Evolutionary conservation across 2,113 vertebrate genomes (phyloP).

Genomic region (Dipodomys merriami): DNA sequence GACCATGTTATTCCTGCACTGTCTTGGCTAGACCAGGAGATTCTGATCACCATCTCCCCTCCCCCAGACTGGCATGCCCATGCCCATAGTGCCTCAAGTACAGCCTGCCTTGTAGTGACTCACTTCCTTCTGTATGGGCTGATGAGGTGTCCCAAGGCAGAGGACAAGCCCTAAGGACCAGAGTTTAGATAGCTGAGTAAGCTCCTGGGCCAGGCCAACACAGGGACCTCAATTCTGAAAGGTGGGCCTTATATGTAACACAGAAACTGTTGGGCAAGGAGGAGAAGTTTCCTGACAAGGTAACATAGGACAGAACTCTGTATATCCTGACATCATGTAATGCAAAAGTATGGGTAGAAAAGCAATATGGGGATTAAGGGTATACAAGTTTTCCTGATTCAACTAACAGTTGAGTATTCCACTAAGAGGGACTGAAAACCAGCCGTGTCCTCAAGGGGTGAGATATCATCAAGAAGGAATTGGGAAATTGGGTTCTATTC

Average conservation of each 20-base stretch:
- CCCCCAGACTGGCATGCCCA: conserved; percentile 15
- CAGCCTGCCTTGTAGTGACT: conserved; percentile 48
- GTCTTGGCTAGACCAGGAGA: neutral
- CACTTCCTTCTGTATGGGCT: conserved; percentile 69
- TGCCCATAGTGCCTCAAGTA: conserved; percentile 45
- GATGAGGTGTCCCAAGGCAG: conserved; percentile 49
- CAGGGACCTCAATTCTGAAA: neutral
- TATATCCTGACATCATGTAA: conserved; percentile 8
- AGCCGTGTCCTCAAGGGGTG: neutral
- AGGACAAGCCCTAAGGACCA: neutral
- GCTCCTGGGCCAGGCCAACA: neutral
- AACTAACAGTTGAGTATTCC: neutral
- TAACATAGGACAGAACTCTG: neutral
- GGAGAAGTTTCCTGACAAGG: neutral
- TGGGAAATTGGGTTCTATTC: neutral
- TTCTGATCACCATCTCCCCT: neutral
- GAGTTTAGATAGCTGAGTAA: neutral
- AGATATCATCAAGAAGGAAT: neutral
- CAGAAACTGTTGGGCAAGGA: neutral
- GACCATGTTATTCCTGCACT: neutral
- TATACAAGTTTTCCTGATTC: too few species aligned
- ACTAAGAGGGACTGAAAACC: neutral
- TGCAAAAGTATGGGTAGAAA: neutral
- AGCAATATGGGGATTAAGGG: neutral
- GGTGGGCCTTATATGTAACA: neutral